These are phyloP conservation scores for Chloropsis cyanopogon DNA, from an alignment of 2,113 vertebrate species.

Conservation along the genomic window DNA sequence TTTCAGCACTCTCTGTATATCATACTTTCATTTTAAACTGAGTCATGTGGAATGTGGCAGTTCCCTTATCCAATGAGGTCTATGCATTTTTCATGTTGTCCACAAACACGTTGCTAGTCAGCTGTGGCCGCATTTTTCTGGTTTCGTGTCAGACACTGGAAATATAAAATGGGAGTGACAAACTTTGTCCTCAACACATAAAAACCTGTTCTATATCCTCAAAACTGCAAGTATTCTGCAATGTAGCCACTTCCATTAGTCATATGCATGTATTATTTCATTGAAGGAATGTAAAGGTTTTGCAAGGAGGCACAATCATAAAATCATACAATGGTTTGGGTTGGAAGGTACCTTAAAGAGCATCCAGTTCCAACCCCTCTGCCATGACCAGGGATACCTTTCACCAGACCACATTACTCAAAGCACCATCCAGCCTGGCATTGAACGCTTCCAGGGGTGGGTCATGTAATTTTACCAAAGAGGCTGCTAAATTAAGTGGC, in stretches of 20 bases:
- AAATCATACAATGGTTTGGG: background rate
- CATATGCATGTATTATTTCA: background rate
- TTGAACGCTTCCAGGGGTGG: background rate
- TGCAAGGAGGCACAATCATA: background rate
- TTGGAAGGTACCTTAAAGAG: background rate
- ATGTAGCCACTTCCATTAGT: background rate
- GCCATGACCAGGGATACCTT: background rate
- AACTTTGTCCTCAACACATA: background rate
- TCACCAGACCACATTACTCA: background rate
- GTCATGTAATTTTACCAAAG: background rate
- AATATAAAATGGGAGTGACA: background rate
- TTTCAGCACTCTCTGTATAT: background rate
- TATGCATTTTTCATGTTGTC: background rate
- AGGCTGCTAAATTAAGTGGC: background rate
- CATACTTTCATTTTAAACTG: background rate
- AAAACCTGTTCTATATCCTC: background rate
- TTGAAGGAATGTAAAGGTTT: background rate
- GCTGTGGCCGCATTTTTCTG: background rate
- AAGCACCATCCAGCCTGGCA: background rate
- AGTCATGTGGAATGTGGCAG: background rate
- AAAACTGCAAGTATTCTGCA: background rate
- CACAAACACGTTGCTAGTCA: background rate
- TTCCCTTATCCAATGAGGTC: background rate
- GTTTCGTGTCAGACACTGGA: background rate
- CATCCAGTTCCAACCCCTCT: background rate